Percentiles rank a stretch among this genome's conserved stretches.
These are phyloP conservation scores for Myripristis jacobus DNA, from an alignment of 2,797 vertebrate species.

Conservation along the genomic window DNA sequence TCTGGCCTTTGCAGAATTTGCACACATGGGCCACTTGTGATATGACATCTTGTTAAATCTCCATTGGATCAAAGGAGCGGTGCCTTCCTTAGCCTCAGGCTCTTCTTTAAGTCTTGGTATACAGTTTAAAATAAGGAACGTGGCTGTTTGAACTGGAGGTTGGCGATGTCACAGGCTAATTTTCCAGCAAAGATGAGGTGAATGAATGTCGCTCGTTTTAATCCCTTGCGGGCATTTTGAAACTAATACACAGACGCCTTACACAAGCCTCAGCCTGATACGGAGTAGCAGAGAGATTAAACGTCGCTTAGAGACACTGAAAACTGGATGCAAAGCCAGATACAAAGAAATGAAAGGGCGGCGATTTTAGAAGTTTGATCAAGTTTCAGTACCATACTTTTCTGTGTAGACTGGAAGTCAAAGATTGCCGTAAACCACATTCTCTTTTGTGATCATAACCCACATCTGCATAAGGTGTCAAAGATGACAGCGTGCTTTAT, in stretches of 20 bases:
- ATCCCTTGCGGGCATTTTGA: conserved; percentile 57
- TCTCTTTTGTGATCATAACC: conserved; percentile 46
- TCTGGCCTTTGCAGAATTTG: conserved; percentile 39
- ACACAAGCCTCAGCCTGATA: conserved; percentile 9
- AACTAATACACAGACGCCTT: conserved; percentile 7
- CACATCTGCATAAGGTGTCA: conserved; percentile 60
- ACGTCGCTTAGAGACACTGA: conserved; percentile 30
- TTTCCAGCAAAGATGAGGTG: conserved; percentile 41
- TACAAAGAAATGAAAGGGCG: conserved; percentile 28
- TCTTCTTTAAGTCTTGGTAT: conserved; percentile 23
- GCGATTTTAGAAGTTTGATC: conserved; percentile 9
- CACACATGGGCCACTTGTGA: conserved; percentile 28
- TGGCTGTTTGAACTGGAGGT: not conserved
- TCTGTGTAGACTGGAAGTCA: conserved; percentile 10
- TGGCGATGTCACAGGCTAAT: conserved; percentile 24
- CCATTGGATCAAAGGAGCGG: conserved; percentile 44
- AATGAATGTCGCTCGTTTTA: conserved; percentile 66
- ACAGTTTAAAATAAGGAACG: conserved; percentile 1
- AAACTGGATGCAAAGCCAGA: conserved; percentile 35
- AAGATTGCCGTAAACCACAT: conserved; percentile 26
- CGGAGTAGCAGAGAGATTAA: conserved; percentile 35
- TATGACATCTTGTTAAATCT: conserved; percentile 44
- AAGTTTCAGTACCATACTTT: conserved; percentile 4
- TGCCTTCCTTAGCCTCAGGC: conserved; percentile 33
- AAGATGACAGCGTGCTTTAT: conserved; percentile 36